Evolutionary conservation across 2,888 invertebrate genomes (phyloP).

Genomic region (Protonemura montana): DNA sequence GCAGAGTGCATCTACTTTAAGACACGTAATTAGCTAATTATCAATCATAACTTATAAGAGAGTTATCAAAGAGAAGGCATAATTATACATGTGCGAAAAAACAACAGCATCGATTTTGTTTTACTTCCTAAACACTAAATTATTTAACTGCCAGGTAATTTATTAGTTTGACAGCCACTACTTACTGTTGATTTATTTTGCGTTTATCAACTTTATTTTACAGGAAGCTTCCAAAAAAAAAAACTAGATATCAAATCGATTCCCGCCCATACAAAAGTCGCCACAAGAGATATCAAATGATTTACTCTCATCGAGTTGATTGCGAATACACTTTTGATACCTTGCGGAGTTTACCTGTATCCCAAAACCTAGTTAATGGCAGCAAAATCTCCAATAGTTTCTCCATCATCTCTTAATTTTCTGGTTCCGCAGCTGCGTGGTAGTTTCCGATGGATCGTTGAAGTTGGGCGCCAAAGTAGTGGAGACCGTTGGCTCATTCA

Average conservation of each 20-base stretch:
- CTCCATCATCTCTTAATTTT: no score
- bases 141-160: not conserved
- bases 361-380: no score
- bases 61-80: not conserved
- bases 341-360: no score
- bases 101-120: not conserved
- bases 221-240: not conserved
- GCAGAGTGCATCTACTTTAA: not conserved
- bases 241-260: not conserved
- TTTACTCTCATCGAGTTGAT: not conserved
- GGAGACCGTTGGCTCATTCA: no score
- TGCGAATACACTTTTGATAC: no score
- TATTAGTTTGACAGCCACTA: not conserved
- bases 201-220: not conserved
- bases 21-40: slow-evolving; percentile 12
- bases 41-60: not conserved
- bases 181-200: not conserved
- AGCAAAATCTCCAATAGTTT: no score
- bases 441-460: no score
- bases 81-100: not conserved
- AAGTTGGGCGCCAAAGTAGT: no score
- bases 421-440: no score
- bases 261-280: not conserved
- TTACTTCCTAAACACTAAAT: not conserved
- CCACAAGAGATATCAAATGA: not conserved